A percentile compares a stretch with the other conserved stretches of the same genome.
These are phyloP conservation scores for Lerista edwardsae DNA, from an alignment of 2,797 vertebrate species.

Conservation along the genomic window DNA sequence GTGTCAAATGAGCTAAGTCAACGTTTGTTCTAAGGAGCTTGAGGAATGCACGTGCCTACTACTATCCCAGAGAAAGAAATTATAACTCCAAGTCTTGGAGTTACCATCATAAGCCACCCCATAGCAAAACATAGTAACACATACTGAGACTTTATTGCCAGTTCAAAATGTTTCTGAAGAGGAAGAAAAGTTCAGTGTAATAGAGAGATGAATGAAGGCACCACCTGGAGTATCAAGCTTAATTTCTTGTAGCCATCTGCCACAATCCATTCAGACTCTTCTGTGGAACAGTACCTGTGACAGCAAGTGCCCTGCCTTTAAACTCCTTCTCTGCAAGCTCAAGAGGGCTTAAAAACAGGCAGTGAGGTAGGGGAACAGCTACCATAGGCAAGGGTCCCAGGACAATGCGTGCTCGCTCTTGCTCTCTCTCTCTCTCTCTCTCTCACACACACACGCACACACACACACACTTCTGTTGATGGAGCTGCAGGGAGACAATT, in stretches of 20 bases:
- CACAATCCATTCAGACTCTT: not conserved
- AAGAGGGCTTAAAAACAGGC: not conserved
- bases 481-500: not conserved
- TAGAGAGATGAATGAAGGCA: too few species aligned
- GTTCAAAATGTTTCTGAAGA: not conserved
- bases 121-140: not conserved
- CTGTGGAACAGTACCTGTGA: not conserved
- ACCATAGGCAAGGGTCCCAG: not conserved
- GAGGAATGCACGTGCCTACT: not conserved
- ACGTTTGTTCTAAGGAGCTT: not conserved
- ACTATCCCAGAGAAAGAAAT: not conserved
- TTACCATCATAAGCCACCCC: not conserved
- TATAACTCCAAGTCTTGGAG: not conserved
- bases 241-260: not conserved
- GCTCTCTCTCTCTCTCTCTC: too few species aligned
- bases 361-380: not conserved
- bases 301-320: not conserved
- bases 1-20: not conserved
- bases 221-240: not conserved
- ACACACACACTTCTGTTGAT: not conserved
- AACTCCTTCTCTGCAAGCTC: not conserved
- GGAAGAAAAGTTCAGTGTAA: not conserved
- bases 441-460: not conserved
- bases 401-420: not conserved
- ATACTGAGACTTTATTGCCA: constrained; percentile 4